These are phyloP conservation scores for Diadromus collaris DNA, from an alignment of 2,888 invertebrate genomes.

Conservation along the genomic window DNA sequence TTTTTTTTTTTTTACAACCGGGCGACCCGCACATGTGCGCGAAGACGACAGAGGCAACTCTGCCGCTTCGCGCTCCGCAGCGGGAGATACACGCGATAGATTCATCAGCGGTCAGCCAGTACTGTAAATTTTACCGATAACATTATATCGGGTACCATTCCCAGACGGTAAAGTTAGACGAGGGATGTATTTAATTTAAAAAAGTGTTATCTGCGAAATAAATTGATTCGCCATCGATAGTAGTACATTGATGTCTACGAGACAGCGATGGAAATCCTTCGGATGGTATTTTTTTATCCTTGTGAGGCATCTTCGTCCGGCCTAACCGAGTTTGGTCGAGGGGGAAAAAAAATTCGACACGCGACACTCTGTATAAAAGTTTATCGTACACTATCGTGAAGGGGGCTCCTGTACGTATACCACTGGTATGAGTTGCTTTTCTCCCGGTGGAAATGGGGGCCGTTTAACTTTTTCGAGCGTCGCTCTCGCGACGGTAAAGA, in stretches of 20 bases:
- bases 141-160: no score
- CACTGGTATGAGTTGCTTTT: slow-evolving; percentile 55
- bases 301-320: slow-evolving; percentile 11
- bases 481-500: slow-evolving; percentile 35
- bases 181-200: no score
- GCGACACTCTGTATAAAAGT: slow-evolving; percentile 51
- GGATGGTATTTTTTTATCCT: neutral
- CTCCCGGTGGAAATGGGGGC: slow-evolving; percentile 48
- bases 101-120: neutral
- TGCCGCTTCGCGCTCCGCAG: neutral
- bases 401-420: slow-evolving; percentile 26
- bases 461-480: slow-evolving; percentile 61
- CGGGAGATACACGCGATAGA: neutral
- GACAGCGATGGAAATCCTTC: neutral
- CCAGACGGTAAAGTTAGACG: no score
- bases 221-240: no score
- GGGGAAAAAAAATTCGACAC: slow-evolving; percentile 37
- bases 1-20: neutral
- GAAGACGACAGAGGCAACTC: slow-evolving; percentile 13
- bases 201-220: no score
- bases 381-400: slow-evolving; percentile 33
- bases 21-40: neutral
- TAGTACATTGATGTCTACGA: slow-evolving; percentile 15
- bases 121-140: neutral
- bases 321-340: neutral